These are phyloP conservation scores for Astur gentilis DNA, from an alignment of 2,113 vertebrate species.

Conservation along the genomic window DNA sequence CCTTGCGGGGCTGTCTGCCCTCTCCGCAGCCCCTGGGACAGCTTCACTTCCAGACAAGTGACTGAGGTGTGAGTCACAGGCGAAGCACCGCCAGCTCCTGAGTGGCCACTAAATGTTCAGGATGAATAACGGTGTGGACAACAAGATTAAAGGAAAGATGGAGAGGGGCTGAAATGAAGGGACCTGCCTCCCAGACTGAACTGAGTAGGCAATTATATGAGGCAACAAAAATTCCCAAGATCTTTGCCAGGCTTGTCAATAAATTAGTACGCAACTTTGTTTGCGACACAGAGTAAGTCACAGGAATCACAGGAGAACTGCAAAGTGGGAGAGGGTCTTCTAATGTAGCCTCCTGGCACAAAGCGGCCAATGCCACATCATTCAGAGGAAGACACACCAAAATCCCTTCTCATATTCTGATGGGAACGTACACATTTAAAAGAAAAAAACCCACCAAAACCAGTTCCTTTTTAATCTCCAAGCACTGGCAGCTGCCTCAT, in stretches of 20 bases:
- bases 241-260: neutral
- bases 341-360: neutral
- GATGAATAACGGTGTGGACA: neutral
- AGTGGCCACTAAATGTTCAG: neutral
- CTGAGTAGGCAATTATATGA: accelerated
- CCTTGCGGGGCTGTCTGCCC: neutral
- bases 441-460: neutral
- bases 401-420: neutral
- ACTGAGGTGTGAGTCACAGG: neutral
- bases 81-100: neutral
- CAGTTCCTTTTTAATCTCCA: neutral
- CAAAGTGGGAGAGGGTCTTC: neutral
- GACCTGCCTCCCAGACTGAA: neutral
- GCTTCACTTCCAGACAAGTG: neutral
- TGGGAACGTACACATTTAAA: neutral
- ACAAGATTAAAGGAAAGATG: neutral
- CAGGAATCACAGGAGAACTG: neutral
- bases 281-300: neutral
- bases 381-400: neutral
- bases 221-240: neutral
- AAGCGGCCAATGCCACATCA: neutral
- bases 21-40: neutral
- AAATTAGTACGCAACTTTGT: neutral
- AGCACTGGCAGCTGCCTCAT: neutral
- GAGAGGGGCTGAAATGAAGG: neutral